Evolutionary conservation across 1,140 invertebrate genomes (phyloP), one percentile per base, ranked within the genome.

Genomic region (Penaeus indicus): DNA sequence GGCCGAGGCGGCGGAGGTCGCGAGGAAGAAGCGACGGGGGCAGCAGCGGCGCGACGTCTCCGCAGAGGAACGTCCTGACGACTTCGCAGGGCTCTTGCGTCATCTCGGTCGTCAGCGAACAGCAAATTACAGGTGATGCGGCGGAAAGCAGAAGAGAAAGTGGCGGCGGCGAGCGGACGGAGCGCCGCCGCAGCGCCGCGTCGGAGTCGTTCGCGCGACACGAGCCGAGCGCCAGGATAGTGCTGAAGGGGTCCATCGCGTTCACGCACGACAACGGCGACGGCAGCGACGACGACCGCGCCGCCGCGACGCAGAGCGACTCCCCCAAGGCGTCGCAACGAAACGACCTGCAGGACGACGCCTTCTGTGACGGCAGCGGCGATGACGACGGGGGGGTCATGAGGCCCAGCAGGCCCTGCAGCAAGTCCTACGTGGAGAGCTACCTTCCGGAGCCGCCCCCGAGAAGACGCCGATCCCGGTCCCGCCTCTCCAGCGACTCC

Each of bases 171-270:
- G n/a, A 62, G 84, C 63, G 64, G 22, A 60, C 54, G 54, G 54
- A 54, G 54, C 54, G 54, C 0, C 54, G 54, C 8, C 11, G 1
- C 54, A 54, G 54, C 54, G 54, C 54, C 16, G 54, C 54, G 54
- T 54, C 54, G 54, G 54, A 54, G 54, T 54, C 54, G 16, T 54
- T 13, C 54, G 54, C 54, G 54, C 54, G 54, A 54, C 54, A 75
- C 64, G 86, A 88, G 60, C 86, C 86, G 54, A 88, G 86, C 61
- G 86, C 86, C 64, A 82, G 86, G 42, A 88, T 88, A 82, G 80
- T 88, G 47, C 79, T 88, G 27, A 88, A 88, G 80, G 86, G 86
- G 3, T 75, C 80, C 78, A 83, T 88, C 67, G 86, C 86, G 25
- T 88, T 88, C 67, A 88, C 86, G 10, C 86, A 88, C 25, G 86